Evolutionary conservation across 1,140 invertebrate species (phyloP), one percentile per base, ranked within the genome.

Genomic region (Musca domestica): DNA sequence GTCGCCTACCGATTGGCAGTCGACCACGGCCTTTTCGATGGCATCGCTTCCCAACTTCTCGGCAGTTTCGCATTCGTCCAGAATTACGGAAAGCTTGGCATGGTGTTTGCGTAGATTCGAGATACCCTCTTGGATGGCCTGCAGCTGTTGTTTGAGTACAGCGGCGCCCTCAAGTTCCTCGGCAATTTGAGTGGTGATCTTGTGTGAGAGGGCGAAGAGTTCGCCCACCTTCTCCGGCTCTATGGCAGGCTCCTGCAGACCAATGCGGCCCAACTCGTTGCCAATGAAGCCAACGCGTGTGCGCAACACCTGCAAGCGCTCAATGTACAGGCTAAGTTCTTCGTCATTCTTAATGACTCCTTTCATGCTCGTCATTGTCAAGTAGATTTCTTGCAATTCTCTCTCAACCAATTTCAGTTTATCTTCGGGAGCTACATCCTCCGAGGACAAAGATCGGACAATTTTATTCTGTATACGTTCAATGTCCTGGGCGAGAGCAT

Each of bases 271-370:
- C n/a, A 93, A 80, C 72, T 92, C 90, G 73, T 92, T 90, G 78
- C 92, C 89, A 72, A 93, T 91, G 15, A 88, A 85, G 41, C 88
- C 87, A 1, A 92, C 87, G n/a, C 91, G 86, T 2, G 87, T 86
- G 22, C 87, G 89, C 70, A 93, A 84, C 1, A 93, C 89, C 75
- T 92, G 90, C 14, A 94, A 80, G 63, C 91, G 83, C 78, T 93
- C 90, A 20, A 93, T 88, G 72, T 93, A 94, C 1, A 92, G 80
- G 70, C 90, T 88, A 3, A 94, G 82, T 76, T 94, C 91, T 70
- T 93, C 91, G 71, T 92, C 90, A 20, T 87, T 92, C 74, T 91
- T 93, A 15, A 94, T 88, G 0, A 92, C 87, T 1, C 91, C 90
- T 74, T 90, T 88, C 58, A 92, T 86, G 69, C 86, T 85, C 46